These are phyloP conservation scores for Allacma fusca DNA, from an alignment of 2,888 invertebrate species.

Conservation along the genomic window DNA sequence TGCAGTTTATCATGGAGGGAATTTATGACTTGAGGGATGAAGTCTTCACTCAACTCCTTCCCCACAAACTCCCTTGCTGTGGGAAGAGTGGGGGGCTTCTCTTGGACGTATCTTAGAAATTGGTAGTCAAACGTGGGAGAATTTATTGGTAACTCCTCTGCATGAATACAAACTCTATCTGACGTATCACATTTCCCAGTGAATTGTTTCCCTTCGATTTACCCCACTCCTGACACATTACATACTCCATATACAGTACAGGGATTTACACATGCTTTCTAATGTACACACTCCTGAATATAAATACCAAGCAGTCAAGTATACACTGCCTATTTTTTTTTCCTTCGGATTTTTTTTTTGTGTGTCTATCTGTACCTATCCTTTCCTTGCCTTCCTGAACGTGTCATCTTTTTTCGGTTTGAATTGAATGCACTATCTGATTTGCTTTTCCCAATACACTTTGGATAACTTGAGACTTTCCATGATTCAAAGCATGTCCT, in stretches of 20 bases:
- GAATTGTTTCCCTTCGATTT: slow-evolving; percentile 40
- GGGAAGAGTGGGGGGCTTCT: neutral
- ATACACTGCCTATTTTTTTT: no score
- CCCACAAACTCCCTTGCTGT: neutral
- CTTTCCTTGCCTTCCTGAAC: neutral
- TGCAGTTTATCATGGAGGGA: slow-evolving; percentile 39
- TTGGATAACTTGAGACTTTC: neutral
- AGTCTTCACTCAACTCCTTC: slow-evolving; percentile 41
- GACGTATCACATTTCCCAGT: slow-evolving; percentile 40
- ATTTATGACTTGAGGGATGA: slow-evolving; percentile 43
- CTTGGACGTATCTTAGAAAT: slow-evolving; percentile 39
- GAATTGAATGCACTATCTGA: slow-evolving; percentile 7
- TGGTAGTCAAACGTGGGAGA: slow-evolving; percentile 34
- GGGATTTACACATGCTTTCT: no score
- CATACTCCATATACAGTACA: neutral
- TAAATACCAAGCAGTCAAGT: no score
- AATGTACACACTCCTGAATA: no score
- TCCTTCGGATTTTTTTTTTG: no score
- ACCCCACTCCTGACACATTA: neutral
- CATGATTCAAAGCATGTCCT: no score
- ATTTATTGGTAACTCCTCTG: slow-evolving; percentile 41
- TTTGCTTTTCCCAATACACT: neutral
- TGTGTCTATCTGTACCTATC: neutral
- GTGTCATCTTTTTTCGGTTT: neutral
- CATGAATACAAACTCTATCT: slow-evolving; percentile 44